Evolutionary conservation across 2,113 vertebrate species (phyloP).

Genomic region (Natator depressus): DNA sequence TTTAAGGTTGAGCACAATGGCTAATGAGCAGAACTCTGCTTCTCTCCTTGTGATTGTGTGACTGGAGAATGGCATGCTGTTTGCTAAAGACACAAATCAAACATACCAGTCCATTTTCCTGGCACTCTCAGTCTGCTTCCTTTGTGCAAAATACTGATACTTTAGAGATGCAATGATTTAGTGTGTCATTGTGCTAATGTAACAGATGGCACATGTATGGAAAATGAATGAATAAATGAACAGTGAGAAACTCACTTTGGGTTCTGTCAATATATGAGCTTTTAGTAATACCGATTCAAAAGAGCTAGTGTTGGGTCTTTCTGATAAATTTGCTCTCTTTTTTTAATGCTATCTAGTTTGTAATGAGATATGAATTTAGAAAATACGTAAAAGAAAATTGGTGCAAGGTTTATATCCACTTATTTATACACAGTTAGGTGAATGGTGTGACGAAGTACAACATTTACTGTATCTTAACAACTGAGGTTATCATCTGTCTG

Average conservation of each 20-base stretch:
- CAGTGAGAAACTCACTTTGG: not conserved
- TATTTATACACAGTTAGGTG: not conserved
- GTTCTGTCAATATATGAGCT: not conserved
- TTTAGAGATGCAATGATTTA: not conserved
- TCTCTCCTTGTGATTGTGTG: not conserved
- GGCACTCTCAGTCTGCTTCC: not conserved
- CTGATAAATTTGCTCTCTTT: not conserved
- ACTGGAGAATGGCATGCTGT: not conserved
- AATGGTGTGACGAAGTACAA: not conserved
- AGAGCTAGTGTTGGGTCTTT: not conserved
- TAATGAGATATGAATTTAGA: not conserved
- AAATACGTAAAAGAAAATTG: not conserved
- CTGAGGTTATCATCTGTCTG: not conserved
- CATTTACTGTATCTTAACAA: not conserved
- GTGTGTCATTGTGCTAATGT: not conserved
- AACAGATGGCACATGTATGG: constrained; percentile 38
- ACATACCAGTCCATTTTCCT: constrained; percentile 8
- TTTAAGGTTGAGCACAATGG: not conserved
- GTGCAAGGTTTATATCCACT: not conserved
- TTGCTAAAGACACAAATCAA: constrained; percentile 17
- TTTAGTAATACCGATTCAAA: not conserved
- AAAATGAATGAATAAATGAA: constrained; percentile 3
- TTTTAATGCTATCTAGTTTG: not conserved
- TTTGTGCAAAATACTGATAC: constrained; percentile 36
- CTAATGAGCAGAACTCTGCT: not conserved